Base-by-base conservation (phyloP, 2,797 vertebrate genomes). In the Acrocephalus scirpaceus region DNA sequence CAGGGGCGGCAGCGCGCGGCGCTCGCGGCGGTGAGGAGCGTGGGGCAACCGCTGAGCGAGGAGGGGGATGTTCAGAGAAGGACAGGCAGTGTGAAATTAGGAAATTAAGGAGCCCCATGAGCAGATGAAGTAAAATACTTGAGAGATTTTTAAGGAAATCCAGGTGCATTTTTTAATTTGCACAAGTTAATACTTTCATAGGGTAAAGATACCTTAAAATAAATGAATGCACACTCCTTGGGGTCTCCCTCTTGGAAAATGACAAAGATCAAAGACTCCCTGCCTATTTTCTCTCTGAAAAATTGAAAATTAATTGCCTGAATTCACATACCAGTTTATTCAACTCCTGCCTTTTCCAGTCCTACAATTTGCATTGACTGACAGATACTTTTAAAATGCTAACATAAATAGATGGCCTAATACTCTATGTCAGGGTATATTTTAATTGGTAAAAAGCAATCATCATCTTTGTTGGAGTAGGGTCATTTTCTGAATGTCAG, bases 221-320 rank as follows among this genome's bases (percentile, higher is more conserved):
- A 94, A 95, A 96, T 93, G 88, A 93, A 50, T 11, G 26, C 23
- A 22, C 74, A 13, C 48, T 88, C 89, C 73, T 90, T 88, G 53
- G 51, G 42, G 91, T 93, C 58, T 80, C 67, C 51, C 58, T 88
- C 38, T 79, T 83, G 67, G 94, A 96, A 95, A 95, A 91, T 4
- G 51, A 91, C 70, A 88, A 85, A 96, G 84, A 94, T 96, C 96
- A 96, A 97, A 97, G 94, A 75, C 87, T 93, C 61, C 30, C 70
- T 93, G 79, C 47, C 90, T 95, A 76, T 96, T 95, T 96, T 92
- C 64, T 88, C 76, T 90, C 65, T 34, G 88, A 94, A 91, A 92
- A 94, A 77, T 67, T 94, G 72, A 94, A 95, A 96, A 96, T 96
- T 96, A 97, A 96, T 97, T 96, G 96, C 91, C 90, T 91, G 88